Conservation (phyloP, 2,888 invertebrate genomes). For the Trissoscelio sp. region DNA sequence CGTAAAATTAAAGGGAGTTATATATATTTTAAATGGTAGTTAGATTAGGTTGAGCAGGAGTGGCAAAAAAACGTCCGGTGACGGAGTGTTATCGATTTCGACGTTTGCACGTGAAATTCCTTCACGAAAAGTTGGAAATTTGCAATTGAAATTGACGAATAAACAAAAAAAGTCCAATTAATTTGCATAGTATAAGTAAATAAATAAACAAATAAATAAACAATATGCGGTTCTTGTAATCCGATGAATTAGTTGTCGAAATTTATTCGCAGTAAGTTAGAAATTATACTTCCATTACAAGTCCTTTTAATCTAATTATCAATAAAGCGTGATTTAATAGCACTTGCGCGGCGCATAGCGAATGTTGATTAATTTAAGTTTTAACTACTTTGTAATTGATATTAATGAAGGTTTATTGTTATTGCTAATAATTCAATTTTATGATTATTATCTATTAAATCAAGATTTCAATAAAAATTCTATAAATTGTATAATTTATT, state of each 20-base stretch:
- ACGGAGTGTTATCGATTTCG: constrained; percentile 11
- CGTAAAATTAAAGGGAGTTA: constrained; percentile 7
- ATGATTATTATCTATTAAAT: too few species aligned
- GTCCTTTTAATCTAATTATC: constrained; percentile 29
- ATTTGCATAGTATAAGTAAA: neutral
- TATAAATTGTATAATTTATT: too few species aligned
- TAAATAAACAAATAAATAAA: neutral
- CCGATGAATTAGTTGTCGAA: neutral
- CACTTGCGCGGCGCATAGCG: neutral
- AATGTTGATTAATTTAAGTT: constrained; percentile 17
- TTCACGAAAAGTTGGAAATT: constrained; percentile 9
- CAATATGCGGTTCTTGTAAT: neutral
- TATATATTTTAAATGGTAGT: constrained; percentile 11
- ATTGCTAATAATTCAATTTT: neutral
- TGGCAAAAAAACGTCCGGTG: neutral
- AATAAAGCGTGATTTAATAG: constrained; percentile 21
- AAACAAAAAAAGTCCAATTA: neutral
- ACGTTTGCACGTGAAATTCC: constrained; percentile 9
- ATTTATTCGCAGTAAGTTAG: neutral
- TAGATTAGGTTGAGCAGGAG: neutral
- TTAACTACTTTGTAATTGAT: constrained; percentile 17
- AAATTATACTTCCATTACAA: constrained; percentile 9
- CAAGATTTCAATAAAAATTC: too few species aligned
- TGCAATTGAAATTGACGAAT: neutral
- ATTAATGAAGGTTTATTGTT: neutral